phyloP scores from a whole-genome alignment of 2,888 invertebrate species.

The Diadromus collaris region DNA sequence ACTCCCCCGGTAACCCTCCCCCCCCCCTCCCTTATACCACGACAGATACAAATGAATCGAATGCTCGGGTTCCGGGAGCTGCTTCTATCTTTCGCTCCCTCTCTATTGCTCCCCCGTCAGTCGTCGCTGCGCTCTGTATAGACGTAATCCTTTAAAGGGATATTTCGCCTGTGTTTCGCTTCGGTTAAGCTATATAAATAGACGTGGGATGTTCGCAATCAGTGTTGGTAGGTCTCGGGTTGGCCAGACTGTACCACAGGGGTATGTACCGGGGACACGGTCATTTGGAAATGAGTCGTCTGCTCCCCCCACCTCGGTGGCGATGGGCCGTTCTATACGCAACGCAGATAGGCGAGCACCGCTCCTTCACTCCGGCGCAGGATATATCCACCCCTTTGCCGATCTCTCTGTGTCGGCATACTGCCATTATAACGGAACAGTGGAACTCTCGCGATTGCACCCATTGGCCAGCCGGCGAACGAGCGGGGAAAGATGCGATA shows the following conservation, averaged over 20 bases:
- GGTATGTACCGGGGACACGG: constrained; percentile 59
- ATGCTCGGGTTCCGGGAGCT: constrained; percentile 69
- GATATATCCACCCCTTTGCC: constrained; percentile 65
- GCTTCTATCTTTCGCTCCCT: constrained; percentile 34
- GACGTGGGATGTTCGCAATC: constrained; percentile 78
- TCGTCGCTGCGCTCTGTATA: constrained; percentile 65
- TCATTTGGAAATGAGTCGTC: constrained; percentile 75
- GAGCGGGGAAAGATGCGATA: constrained; percentile 16
- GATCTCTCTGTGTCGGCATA: constrained; percentile 32
- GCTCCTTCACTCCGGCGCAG: constrained; percentile 59
- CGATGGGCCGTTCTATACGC: constrained; percentile 19
- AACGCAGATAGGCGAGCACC: constrained; percentile 45
- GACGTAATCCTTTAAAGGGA: constrained; percentile 79
- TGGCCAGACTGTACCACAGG: constrained; percentile 45
- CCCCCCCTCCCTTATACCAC: constrained; percentile 67
- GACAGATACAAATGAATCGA: constrained; percentile 79
- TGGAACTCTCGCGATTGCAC: constrained; percentile 50
- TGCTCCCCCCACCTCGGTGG: constrained; percentile 41
- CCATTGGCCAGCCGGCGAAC: constrained; percentile 36
- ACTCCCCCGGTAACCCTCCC: constrained; percentile 44
- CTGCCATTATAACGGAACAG: constrained; percentile 53
- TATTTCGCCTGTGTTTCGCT: constrained; percentile 76
- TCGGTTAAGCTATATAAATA: constrained; percentile 79
- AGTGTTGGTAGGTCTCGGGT: constrained; percentile 67
- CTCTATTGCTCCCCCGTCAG: constrained; percentile 22